Percentiles rank a stretch among this genome's conserved stretches.
These are phyloP conservation scores for Spea hammondii DNA, from an alignment of 2,797 vertebrate genomes.

Conservation along the genomic window DNA sequence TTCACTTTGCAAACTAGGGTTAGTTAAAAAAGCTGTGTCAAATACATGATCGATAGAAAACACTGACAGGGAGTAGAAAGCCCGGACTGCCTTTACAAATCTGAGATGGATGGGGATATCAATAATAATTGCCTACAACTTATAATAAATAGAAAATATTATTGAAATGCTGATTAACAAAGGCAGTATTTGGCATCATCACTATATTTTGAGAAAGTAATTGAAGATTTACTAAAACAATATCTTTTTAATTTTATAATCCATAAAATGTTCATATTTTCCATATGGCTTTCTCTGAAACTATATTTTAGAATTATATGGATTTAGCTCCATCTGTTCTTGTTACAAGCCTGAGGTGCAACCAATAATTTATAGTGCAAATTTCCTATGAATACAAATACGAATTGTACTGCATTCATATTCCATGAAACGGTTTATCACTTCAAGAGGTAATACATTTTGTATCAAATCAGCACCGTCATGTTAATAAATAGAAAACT, in stretches of 20 bases:
- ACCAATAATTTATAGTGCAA: slow-evolving; percentile 45
- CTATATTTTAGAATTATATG: slow-evolving; percentile 31
- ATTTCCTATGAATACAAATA: slow-evolving; percentile 49
- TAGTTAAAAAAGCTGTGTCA: too few relatives aligned
- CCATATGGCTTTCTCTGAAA: slow-evolving; percentile 49
- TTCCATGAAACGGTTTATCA: slow-evolving; percentile 39
- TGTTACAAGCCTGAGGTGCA: slow-evolving; percentile 43
- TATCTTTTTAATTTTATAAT: slow-evolving; percentile 39
- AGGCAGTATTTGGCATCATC: slow-evolving; percentile 24
- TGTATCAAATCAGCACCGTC: slow-evolving; percentile 32
- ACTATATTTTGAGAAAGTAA: slow-evolving; percentile 41
- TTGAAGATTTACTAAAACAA: slow-evolving; percentile 50
- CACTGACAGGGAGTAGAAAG: too few relatives aligned
- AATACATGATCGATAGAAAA: too few relatives aligned
- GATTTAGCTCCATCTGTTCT: slow-evolving; percentile 43
- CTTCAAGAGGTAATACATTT: slow-evolving; percentile 39
- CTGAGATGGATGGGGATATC: too few relatives aligned
- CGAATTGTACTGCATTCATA: slow-evolving; percentile 31
- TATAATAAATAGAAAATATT: neutral
- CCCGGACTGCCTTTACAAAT: too few relatives aligned
- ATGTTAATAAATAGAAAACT: slow-evolving; percentile 15
- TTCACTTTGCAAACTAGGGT: too few relatives aligned
- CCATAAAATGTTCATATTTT: slow-evolving; percentile 51
- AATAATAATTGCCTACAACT: too few relatives aligned
- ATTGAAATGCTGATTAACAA: slow-evolving; percentile 14